Conservation (phyloP, 2,797 vertebrate genomes). For the Myotis daubentonii region DNA sequence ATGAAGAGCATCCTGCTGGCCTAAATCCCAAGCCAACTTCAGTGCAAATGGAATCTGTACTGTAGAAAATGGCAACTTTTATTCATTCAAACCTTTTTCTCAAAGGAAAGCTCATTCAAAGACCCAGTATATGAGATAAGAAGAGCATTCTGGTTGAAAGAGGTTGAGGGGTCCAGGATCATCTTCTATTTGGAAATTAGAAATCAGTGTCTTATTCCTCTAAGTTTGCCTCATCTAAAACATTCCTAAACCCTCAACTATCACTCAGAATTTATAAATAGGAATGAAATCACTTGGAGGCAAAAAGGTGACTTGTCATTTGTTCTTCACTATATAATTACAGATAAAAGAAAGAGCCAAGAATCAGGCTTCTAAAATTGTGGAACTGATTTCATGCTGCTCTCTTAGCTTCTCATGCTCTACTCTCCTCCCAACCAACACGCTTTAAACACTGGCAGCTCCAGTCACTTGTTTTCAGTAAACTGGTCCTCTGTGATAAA, state of each 20-base stretch:
- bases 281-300: slow-evolving; percentile 51
- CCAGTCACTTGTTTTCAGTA: slow-evolving; percentile 31
- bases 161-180: not conserved
- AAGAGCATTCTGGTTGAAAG: not conserved
- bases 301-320: slow-evolving; percentile 53
- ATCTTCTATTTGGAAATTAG: not conserved
- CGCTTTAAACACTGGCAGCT: not conserved
- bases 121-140: not conserved
- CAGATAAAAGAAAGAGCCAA: slow-evolving; percentile 15
- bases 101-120: not conserved
- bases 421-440: not conserved
- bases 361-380: slow-evolving; percentile 20
- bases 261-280: slow-evolving; percentile 65
- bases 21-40: not conserved
- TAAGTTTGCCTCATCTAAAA: not conserved
- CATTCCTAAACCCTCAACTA: not conserved
- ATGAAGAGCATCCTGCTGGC: not conserved
- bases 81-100: not conserved
- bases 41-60: not conserved
- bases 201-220: not conserved
- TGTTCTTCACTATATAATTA: slow-evolving; percentile 48
- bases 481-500: not conserved
- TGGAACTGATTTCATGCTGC: not conserved
- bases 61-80: not conserved
- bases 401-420: not conserved